These are phyloP conservation scores for Chaitophorus viminalis DNA, from an alignment of 2,888 invertebrate genomes.

Conservation along the genomic window DNA sequence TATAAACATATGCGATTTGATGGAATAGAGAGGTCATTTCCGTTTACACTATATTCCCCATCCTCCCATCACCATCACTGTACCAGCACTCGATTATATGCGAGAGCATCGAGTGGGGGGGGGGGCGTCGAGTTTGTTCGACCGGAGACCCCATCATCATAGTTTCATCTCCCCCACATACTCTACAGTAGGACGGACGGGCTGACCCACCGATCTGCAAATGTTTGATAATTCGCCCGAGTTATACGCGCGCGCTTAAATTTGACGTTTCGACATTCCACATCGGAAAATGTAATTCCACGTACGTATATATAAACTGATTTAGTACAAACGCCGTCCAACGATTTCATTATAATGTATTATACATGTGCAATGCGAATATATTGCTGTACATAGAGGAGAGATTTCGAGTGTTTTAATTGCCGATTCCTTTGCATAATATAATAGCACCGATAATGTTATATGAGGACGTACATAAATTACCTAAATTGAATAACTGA, in stretches of 20 bases:
- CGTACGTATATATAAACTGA: constrained; percentile 23
- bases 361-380: not conserved
- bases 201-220: not conserved
- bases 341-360: not conserved
- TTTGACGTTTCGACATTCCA: constrained; percentile 30
- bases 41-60: not conserved
- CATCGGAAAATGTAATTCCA: constrained; percentile 28
- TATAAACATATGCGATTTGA: not conserved
- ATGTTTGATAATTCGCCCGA: constrained; percentile 33
- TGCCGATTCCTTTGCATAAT: not conserved
- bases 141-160: not conserved
- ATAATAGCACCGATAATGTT: not conserved
- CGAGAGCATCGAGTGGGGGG: not conserved
- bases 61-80: not conserved
- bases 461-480: too few relatives aligned
- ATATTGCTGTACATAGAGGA: not conserved
- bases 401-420: constrained; percentile 1
- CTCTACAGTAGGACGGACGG: not conserved
- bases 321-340: not conserved
- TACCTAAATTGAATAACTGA: too few relatives aligned
- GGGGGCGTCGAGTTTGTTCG: not conserved
- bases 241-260: not conserved
- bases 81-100: not conserved
- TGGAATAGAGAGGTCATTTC: not conserved
- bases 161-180: not conserved